Base-by-base conservation (phyloP, 2,797 vertebrate species). In the Xyrichtys novacula region DNA sequence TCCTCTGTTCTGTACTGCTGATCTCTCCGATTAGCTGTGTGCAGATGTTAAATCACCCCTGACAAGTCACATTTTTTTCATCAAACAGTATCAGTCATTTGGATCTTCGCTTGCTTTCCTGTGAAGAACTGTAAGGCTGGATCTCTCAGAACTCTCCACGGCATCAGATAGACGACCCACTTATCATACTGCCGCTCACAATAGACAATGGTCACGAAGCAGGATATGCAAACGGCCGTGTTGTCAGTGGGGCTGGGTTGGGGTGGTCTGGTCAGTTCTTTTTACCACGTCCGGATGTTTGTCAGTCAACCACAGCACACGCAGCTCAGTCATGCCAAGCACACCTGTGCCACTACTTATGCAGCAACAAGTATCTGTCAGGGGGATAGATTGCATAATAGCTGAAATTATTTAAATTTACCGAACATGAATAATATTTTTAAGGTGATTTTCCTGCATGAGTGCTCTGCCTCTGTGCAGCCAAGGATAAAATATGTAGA, bases 141-240 rank as follows among this genome's bases (percentile, higher is more conserved):
- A 65, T 74, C 76, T 74, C 74, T 85, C 66, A 71, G 67, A 87
- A 70, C 54, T 31, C 29, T 60, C 47, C 50, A 62, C 71, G 44
- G 59, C 67, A 91, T 90, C 91, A 70, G 77, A 90, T 78, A 82
- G 81, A 77, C 29, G 28, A 49, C 40, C 36, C 42, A 62, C 63
- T 87, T 88, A 89, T 91, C 86, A 62, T 38, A 62, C 26, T 9
- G 52, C 63, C 52, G 6, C 71, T 64, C 29, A 92, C 87, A 92
- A 91, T 84, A 71, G 72, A 91, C 87, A 86, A 89, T 86, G 71
- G 78, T 85, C 86, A 79, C 59, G 65, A 76, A 92, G 77, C 76
- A 88, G 89, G 85, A 92, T 79, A 93, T 92, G 89, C 89, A 93
- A 92, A 93, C 46, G 53, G 48, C 7, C 56, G 11, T 53, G 25